Conservation (phyloP, 2,113 vertebrate species). For the Lepisosteus oculatus region DNA sequence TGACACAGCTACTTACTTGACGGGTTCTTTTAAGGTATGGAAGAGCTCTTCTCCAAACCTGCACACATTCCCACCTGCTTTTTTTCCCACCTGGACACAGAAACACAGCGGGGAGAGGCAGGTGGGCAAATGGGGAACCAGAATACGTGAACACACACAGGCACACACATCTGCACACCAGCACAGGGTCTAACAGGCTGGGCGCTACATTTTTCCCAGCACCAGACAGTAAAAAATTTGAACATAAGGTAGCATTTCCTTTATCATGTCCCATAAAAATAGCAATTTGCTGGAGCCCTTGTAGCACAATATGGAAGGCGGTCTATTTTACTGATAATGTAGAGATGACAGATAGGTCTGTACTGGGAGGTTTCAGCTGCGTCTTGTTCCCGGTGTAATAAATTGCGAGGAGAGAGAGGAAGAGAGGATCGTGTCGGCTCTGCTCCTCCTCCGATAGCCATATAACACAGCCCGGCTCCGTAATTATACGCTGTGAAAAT, state of each 20-base stretch:
- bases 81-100: not conserved
- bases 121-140: not conserved
- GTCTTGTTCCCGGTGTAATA: slow-evolving; percentile 68
- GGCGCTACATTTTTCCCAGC: slow-evolving; percentile 59
- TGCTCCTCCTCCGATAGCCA: slow-evolving; percentile 67
- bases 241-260: slow-evolving; percentile 93
- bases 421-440: slow-evolving; percentile 61
- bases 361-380: slow-evolving; percentile 82
- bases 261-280: slow-evolving; percentile 96
- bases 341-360: slow-evolving; percentile 90
- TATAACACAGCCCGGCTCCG: slow-evolving; percentile 74
- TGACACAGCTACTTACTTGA: not conserved
- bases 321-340: slow-evolving; percentile 90
- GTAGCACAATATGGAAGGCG: slow-evolving; percentile 91
- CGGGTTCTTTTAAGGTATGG: not conserved
- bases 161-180: slow-evolving; percentile 27
- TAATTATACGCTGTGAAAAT: slow-evolving; percentile 86
- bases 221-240: slow-evolving; percentile 84
- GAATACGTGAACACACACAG: slow-evolving; percentile 1
- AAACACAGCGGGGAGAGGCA: not conserved
- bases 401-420: slow-evolving; percentile 63
- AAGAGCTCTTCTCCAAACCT: too few species aligned
- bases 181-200: slow-evolving; percentile 46
- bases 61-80: not conserved
- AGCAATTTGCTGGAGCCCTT: slow-evolving; percentile 91